Evolutionary conservation across 1,140 invertebrate species (phyloP).

Genomic region (Metaphire vulgaris): DNA sequence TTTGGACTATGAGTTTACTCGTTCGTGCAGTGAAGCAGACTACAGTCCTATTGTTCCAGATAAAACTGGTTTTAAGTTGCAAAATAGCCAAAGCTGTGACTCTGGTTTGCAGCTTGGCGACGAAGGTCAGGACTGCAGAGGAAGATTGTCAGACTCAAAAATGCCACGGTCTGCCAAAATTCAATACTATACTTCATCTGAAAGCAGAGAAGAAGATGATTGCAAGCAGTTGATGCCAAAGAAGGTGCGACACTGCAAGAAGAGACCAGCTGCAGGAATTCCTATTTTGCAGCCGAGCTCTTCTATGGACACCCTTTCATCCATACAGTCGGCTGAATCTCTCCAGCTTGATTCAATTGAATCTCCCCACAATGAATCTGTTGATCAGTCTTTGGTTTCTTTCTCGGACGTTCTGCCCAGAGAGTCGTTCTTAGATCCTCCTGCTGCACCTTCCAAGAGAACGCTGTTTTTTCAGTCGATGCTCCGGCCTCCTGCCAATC

Average conservation of each 20-base stretch:
- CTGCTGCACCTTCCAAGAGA: no score
- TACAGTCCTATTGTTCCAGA: not conserved
- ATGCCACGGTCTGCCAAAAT: not conserved
- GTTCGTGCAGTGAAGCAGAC: not conserved
- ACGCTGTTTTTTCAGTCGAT: no score
- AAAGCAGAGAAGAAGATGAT: not conserved
- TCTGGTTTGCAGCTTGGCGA: not conserved
- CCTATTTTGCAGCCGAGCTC: not conserved
- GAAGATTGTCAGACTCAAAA: not conserved
- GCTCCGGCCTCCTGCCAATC: no score
- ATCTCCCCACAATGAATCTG: not conserved
- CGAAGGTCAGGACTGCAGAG: no score
- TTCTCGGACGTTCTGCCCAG: no score
- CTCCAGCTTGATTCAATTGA: not conserved
- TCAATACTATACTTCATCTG: not conserved
- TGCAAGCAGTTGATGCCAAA: not conserved
- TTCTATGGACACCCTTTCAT: not conserved
- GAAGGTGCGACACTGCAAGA: not conserved
- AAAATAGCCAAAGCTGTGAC: not conserved
- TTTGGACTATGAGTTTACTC: not conserved
- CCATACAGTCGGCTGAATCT: not conserved
- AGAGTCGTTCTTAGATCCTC: no score
- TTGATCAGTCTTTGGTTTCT: no score
- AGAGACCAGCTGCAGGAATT: not conserved
- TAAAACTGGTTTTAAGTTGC: not conserved